These are phyloP conservation scores for Oryzias curvinotus DNA, from an alignment of 2,113 vertebrate genomes.

Conservation along the genomic window DNA sequence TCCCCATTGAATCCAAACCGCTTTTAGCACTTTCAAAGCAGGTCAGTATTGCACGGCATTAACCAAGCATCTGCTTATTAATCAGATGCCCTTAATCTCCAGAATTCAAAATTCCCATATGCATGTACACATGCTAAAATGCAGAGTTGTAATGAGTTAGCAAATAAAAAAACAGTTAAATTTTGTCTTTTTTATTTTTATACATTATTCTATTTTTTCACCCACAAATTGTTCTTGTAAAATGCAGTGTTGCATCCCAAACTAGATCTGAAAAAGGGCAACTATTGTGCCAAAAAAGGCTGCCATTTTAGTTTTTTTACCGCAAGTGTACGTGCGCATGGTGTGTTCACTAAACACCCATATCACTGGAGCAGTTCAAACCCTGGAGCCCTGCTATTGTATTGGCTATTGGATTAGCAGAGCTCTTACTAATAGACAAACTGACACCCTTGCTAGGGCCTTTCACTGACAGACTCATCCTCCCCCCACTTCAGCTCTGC, in stretches of 20 bases:
- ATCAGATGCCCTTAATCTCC: constrained; percentile 56
- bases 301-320: constrained; percentile 14
- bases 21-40: too few relatives aligned
- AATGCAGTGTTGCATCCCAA: too few relatives aligned
- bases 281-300: constrained; percentile 17
- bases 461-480: constrained; percentile 14
- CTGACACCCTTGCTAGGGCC: constrained; percentile 31
- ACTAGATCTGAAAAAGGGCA: constrained; percentile 7
- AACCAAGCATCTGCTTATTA: constrained; percentile 29
- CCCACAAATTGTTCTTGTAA: too few relatives aligned
- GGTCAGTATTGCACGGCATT: too few relatives aligned
- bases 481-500: background rate
- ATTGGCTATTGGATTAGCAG: constrained; percentile 50
- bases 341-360: constrained; percentile 40
- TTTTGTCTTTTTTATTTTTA: too few relatives aligned
- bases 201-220: too few relatives aligned
- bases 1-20: too few relatives aligned
- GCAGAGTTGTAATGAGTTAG: too few relatives aligned
- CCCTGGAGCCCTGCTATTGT: constrained; percentile 42
- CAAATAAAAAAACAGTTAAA: too few relatives aligned
- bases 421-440: constrained; percentile 50
- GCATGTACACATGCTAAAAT: background rate
- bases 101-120: constrained; percentile 27
- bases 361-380: constrained; percentile 34
- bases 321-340: constrained; percentile 5